Evolutionary conservation across 2,113 vertebrate species (phyloP).

Genomic region (Antechinus flavipes): DNA sequence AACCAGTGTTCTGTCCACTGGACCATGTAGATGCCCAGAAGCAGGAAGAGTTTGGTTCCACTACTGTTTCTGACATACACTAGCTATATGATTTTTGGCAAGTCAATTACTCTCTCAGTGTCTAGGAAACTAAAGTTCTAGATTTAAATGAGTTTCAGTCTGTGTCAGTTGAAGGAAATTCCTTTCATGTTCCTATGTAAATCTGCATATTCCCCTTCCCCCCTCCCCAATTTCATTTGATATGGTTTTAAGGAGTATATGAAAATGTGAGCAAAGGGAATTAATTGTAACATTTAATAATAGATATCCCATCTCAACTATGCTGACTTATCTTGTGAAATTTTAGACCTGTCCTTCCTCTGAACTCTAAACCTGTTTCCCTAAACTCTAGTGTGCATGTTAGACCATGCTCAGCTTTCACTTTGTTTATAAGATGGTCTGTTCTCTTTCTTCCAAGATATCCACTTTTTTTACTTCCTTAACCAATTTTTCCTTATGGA

Average conservation of each 20-base stretch:
- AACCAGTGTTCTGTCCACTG: no score
- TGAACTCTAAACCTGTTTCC: neutral
- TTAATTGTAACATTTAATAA: neutral
- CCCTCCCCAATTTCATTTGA: neutral
- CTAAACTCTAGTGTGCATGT: neutral
- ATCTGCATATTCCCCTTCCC: neutral
- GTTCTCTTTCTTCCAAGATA: neutral
- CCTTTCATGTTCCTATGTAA: neutral
- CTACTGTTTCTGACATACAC: neutral
- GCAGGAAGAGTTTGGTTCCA: neutral
- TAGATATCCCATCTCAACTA: neutral
- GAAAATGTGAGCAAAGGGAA: neutral
- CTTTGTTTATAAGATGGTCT: neutral
- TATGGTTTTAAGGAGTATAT: neutral
- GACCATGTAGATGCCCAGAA: no score
- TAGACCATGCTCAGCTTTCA: neutral
- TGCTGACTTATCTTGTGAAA: neutral
- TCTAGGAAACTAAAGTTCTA: neutral
- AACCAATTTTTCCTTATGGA: neutral
- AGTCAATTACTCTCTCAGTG: neutral
- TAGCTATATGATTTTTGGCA: neutral
- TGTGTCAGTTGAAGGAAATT: neutral
- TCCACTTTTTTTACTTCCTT: neutral
- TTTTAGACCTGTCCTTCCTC: neutral
- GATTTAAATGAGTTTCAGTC: neutral